phyloP scores from a whole-genome alignment of 2,797 vertebrate genomes.

The Toxotes lorentzi region DNA sequence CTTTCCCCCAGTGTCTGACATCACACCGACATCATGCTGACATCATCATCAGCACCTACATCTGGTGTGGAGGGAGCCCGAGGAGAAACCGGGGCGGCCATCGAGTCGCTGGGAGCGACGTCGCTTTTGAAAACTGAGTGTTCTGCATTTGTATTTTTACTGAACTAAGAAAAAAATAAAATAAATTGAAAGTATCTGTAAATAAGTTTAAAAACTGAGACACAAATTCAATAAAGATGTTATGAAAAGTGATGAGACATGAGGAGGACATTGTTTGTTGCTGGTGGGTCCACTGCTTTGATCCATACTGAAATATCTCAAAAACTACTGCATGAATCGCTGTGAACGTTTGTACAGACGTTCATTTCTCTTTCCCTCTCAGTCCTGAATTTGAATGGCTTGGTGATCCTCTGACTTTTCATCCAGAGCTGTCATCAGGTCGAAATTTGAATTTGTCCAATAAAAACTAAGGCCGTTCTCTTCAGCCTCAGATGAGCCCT shows the following conservation, averaged over 20 bases:
- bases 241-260: slow-evolving; percentile 79
- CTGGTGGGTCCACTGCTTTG: background rate
- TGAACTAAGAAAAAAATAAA: slow-evolving; percentile 74
- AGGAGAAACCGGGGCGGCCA: slow-evolving; percentile 39
- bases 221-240: slow-evolving; percentile 88
- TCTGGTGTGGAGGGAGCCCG: slow-evolving; percentile 55
- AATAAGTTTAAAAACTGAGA: slow-evolving; percentile 88
- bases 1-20: slow-evolving; percentile 26
- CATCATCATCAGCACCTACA: slow-evolving; percentile 51
- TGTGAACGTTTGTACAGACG: background rate
- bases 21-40: slow-evolving; percentile 39
- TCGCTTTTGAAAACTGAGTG: slow-evolving; percentile 83
- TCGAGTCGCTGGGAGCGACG: slow-evolving; percentile 59
- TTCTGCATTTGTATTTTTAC: slow-evolving; percentile 90
- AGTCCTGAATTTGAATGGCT: no score
- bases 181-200: slow-evolving; percentile 83
- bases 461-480: no score
- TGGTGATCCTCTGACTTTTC: no score
- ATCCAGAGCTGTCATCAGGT: no score
- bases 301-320: background rate
- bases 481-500: no score
- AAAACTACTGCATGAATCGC: background rate
- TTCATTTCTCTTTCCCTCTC: background rate
- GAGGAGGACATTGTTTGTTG: background rate
- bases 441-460: no score